Percentiles rank a stretch among this genome's conserved stretches.
Evolutionary conservation across 2,888 invertebrate genomes (phyloP).

Genomic region (Eristalinus sepulchralis): DNA sequence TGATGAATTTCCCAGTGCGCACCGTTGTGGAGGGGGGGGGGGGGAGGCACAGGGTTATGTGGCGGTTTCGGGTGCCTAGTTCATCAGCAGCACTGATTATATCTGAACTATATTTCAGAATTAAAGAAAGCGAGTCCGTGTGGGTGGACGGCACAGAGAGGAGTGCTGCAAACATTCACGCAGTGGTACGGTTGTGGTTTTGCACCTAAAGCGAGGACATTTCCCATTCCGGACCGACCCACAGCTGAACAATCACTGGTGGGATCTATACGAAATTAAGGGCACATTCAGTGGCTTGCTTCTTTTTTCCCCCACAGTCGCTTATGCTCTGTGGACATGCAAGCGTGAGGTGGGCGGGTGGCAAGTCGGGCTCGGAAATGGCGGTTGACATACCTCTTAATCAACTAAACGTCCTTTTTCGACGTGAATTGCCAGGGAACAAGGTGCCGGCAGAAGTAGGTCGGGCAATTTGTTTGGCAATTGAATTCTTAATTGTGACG

Average conservation of each 20-base stretch:
- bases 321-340: neutral
- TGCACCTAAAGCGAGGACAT: neutral
- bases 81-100: constrained; percentile 65
- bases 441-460: neutral
- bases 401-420: neutral
- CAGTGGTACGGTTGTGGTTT: neutral
- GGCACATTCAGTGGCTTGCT: neutral
- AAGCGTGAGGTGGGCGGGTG: neutral
- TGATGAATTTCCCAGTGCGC: constrained; percentile 45
- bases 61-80: constrained; percentile 38
- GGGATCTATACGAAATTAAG: neutral
- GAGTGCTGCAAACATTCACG: neutral
- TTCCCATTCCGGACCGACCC: neutral
- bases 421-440: neutral
- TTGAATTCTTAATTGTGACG: neutral
- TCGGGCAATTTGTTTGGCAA: neutral
- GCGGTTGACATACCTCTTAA: neutral
- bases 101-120: constrained; percentile 61
- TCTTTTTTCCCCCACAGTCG: neutral
- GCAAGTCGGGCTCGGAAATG: neutral
- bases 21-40: constrained; percentile 1
- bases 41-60: neutral
- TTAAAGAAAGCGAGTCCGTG: constrained; percentile 20
- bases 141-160: neutral
- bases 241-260: neutral